A percentile compares a stretch with the other conserved stretches of the same genome.
Evolutionary conservation across 2,888 invertebrate species (phyloP).

Genomic region (Margaritifera margaritifera): DNA sequence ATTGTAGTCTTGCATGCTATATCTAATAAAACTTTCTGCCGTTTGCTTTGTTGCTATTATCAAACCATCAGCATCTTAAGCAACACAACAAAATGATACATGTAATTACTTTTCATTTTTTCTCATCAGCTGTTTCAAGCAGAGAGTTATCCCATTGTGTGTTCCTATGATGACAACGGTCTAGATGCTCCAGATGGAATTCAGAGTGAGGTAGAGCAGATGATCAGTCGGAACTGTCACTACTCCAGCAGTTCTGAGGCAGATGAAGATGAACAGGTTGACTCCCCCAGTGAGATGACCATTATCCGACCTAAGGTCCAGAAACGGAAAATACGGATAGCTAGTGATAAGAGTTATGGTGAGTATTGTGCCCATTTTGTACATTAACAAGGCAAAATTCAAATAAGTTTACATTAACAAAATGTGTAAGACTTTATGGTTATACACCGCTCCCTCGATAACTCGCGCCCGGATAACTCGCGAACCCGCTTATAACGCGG

Average conservation of each 20-base stretch:
- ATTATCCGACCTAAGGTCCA: conserved; percentile 65
- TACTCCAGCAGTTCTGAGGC: conserved; percentile 70
- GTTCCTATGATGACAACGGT: conserved; percentile 64
- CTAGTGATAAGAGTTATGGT: conserved; percentile 69
- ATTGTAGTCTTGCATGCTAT: too few relatives aligned
- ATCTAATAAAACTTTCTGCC: too few relatives aligned
- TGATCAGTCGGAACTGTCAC: conserved; percentile 57
- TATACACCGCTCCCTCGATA: too few relatives aligned
- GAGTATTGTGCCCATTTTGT: conserved; percentile 7
- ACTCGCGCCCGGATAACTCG: too few relatives aligned
- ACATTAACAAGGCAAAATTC: too few relatives aligned
- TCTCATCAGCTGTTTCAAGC: conserved; percentile 59
- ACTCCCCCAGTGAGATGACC: conserved; percentile 70
- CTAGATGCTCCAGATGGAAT: conserved; percentile 64
- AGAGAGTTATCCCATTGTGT: conserved; percentile 67
- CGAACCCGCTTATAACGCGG: too few relatives aligned
- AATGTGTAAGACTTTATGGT: too few relatives aligned
- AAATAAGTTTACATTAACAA: not conserved
- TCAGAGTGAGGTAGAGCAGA: conserved; percentile 65
- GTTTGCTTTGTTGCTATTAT: too few relatives aligned
- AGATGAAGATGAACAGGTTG: conserved; percentile 70
- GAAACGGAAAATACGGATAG: conserved; percentile 52
- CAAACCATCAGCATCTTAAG: too few relatives aligned
- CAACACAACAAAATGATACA: too few relatives aligned
- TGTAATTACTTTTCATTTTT: not conserved